These are phyloP conservation scores for Syngnathus acus DNA, from an alignment of 2,797 vertebrate genomes.

Conservation along the genomic window DNA sequence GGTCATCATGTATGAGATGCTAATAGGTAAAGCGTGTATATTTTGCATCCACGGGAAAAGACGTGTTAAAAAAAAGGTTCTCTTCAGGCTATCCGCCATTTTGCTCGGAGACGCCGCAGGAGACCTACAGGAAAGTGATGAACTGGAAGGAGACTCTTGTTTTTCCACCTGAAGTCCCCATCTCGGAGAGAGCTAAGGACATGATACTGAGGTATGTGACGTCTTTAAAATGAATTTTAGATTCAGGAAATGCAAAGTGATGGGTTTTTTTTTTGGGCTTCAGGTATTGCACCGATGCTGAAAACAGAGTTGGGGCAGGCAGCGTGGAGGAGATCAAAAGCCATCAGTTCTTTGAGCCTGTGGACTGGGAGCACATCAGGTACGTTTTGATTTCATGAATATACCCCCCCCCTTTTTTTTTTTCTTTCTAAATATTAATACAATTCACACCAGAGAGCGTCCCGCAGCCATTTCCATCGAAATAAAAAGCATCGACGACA, in stretches of 20 bases:
- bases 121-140: slow-evolving; percentile 98
- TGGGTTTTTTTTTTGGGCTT: slow-evolving; percentile 7
- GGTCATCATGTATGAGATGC: slow-evolving; percentile 98
- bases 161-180: slow-evolving; percentile 96
- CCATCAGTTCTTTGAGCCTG: slow-evolving; percentile 89
- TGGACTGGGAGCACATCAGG: slow-evolving; percentile 99
- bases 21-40: slow-evolving; percentile 77
- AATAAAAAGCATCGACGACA: slow-evolving; percentile 96
- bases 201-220: slow-evolving; percentile 84
- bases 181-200: slow-evolving; percentile 94
- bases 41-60: too few species aligned
- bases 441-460: slow-evolving; percentile 74
- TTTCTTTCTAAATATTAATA: background rate
- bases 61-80: background rate
- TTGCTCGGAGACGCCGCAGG: slow-evolving; percentile 97
- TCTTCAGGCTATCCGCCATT: slow-evolving; percentile 91
- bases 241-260: background rate
- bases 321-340: slow-evolving; percentile 93
- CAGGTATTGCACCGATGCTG: slow-evolving; percentile 91
- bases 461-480: slow-evolving; percentile 95
- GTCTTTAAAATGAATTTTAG: background rate
- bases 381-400: slow-evolving; percentile 35
- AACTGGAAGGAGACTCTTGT: slow-evolving; percentile 97
- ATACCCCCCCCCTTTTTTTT: too few species aligned
- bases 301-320: slow-evolving; percentile 87